Evolutionary conservation across 2,888 invertebrate genomes (phyloP), one percentile per base, ranked within the genome.

Genomic region (Caenorhabditis sp.): DNA sequence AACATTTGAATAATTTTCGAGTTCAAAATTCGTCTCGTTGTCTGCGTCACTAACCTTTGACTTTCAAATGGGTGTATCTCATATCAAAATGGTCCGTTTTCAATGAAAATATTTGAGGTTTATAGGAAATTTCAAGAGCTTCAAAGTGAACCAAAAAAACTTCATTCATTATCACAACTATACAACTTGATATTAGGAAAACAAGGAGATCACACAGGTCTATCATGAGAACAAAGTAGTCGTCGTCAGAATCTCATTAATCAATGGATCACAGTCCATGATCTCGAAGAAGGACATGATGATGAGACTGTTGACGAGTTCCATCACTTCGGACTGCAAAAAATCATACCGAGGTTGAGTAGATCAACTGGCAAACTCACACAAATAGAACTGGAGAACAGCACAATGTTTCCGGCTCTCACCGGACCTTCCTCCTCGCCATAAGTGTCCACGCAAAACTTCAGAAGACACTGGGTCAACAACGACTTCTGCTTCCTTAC

Each of bases 251-350:
- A 83, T 83, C 44, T 83, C 83, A 14, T 64, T 66, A 47, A 83
- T 79, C 5, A 83, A 49, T 0, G 69, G 49, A 49, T 83, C 83
- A 49, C 75, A 64, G 6, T 68, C 64, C 56, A 83, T 83, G 28
- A 83, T 80, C 41, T 79, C 83, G 70, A 83, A 83, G 56, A 83
- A 80, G 5, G 83, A 79, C 70, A 83, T 70, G 16, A 83, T 75
- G 66, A 83, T 79, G 8, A 83, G 47, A 59, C 58, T 70, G 70
- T 76, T 80, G 38, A 84, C 76, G n/a, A 84, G 70, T 63, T 84
- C 80, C 75, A 80, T 66, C 22, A 84, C 72, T 73, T 84, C 76
- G 10, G 79, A 64, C 84, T 84, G 73, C 24, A 77, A 79, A 66
- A 22, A 56, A n/a, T n/a, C n/a, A n/a, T n/a, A n/a, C n/a, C n/a